Evolutionary conservation across 53 echinoderm and acorn worm genomes (phyloP).

Genomic region (Pentamera pediparva): DNA sequence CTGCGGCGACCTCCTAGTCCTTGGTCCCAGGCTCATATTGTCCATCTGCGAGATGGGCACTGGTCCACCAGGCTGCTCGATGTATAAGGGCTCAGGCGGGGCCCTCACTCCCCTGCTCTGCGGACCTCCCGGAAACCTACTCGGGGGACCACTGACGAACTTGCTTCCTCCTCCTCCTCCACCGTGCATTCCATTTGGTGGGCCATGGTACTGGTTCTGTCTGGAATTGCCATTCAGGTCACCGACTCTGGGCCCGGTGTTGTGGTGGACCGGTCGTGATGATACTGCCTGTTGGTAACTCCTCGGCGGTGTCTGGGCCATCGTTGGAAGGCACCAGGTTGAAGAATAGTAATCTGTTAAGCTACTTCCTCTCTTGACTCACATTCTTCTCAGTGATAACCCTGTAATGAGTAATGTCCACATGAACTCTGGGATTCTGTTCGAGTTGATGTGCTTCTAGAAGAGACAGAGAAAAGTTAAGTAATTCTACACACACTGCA

Average conservation of each 20-base stretch:
- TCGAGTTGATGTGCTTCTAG: too few species aligned
- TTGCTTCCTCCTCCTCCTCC: background rate
- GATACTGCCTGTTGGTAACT: background rate
- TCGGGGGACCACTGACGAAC: background rate
- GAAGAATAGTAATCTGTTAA: too few species aligned
- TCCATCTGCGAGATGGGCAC: constrained; percentile 28
- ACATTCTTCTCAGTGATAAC: too few species aligned
- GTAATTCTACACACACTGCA: too few species aligned
- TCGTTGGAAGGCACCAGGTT: too few species aligned
- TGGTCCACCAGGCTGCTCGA: background rate
- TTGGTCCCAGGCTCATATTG: constrained; percentile 15
- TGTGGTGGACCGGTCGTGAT: background rate
- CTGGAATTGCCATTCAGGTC: constrained; percentile 18
- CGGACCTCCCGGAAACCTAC: background rate
- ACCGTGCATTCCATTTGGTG: constrained; percentile 4
- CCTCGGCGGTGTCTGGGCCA: too few species aligned
- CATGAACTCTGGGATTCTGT: too few species aligned
- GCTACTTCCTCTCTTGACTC: too few species aligned
- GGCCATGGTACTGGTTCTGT: background rate
- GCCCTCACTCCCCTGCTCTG: background rate
- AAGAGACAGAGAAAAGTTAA: too few species aligned
- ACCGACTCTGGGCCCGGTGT: background rate
- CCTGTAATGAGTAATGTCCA: too few species aligned
- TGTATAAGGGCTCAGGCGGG: background rate
- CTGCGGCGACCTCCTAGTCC: constrained; percentile 15